Evolutionary conservation across 1,140 invertebrate species (phyloP).

Genomic region (Scylla paramamosain): DNA sequence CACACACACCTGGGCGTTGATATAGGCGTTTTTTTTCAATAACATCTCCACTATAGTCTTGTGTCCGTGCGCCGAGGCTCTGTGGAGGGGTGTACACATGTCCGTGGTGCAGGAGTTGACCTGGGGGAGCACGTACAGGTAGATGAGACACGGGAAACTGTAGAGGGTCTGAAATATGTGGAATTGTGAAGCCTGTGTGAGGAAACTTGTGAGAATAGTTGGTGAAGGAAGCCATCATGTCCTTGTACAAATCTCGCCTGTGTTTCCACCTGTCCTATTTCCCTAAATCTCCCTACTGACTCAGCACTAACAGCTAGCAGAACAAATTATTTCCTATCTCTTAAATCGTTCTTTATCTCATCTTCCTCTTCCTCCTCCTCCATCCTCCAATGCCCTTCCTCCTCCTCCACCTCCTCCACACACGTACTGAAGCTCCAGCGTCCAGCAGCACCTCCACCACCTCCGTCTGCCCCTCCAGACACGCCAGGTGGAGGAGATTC

Average conservation of each 20-base stretch:
- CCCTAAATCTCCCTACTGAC: no score
- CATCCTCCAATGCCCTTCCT: not conserved
- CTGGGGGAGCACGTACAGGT: not conserved
- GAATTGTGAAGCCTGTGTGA: not conserved
- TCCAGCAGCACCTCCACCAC: slow-evolving; percentile 62
- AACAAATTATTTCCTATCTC: no score
- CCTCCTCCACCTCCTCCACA: not conserved
- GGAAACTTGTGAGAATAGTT: no score
- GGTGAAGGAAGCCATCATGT: no score
- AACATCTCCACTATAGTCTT: slow-evolving; percentile 57
- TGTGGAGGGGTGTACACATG: slow-evolving; percentile 74
- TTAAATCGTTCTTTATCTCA: no score
- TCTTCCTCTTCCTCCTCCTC: not conserved
- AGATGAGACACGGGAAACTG: not conserved
- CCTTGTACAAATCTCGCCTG: no score
- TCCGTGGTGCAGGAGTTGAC: slow-evolving; percentile 76
- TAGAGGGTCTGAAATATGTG: not conserved
- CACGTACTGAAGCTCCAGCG: slow-evolving; percentile 60
- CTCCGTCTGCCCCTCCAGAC: slow-evolving; percentile 58
- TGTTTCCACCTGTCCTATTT: no score
- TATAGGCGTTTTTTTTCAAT: slow-evolving; percentile 74
- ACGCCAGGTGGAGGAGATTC: slow-evolving; percentile 65
- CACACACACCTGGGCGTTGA: slow-evolving; percentile 74
- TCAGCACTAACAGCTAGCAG: no score
- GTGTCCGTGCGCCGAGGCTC: slow-evolving; percentile 60